Evolutionary conservation across 1,140 invertebrate genomes (phyloP).

Genomic region (Lepidurus couesii): DNA sequence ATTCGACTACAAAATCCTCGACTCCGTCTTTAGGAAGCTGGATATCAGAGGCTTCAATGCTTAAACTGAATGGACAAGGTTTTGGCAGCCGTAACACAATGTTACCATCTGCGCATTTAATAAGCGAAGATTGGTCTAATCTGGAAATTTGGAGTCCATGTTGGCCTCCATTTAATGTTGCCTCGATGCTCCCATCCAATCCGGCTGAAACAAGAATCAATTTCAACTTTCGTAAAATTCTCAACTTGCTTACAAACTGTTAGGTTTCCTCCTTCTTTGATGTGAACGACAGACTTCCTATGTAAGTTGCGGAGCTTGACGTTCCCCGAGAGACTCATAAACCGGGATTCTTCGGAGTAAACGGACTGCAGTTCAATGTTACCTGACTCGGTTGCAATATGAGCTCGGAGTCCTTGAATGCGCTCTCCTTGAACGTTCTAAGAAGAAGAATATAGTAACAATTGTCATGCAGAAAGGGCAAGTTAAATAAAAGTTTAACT

Average conservation of each 20-base stretch:
- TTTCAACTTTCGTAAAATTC: neutral
- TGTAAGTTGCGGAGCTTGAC: neutral
- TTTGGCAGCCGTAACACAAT: neutral
- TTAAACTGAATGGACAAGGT: neutral
- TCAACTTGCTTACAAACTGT: neutral
- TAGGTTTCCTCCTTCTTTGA: neutral
- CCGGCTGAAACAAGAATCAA: neutral
- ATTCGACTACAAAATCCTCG: neutral
- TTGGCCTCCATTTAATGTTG: neutral
- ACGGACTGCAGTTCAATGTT: neutral
- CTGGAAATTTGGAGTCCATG: neutral
- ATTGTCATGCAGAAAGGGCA: neutral
- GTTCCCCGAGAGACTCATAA: conserved; percentile 14
- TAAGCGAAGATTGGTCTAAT: neutral
- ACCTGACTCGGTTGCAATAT: neutral
- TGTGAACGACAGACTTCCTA: neutral
- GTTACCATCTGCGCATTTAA: neutral
- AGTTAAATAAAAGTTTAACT: neutral
- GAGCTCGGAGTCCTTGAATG: conserved; percentile 10
- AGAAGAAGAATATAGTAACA: neutral
- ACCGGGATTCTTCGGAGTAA: neutral
- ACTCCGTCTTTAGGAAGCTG: neutral
- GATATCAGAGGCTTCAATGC: conserved; percentile 16
- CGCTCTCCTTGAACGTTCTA: conserved; percentile 21
- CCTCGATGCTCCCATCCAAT: neutral